Evolutionary conservation across 2,888 invertebrate genomes (phyloP).

Genomic region (Nipponacmea schrenckii): DNA sequence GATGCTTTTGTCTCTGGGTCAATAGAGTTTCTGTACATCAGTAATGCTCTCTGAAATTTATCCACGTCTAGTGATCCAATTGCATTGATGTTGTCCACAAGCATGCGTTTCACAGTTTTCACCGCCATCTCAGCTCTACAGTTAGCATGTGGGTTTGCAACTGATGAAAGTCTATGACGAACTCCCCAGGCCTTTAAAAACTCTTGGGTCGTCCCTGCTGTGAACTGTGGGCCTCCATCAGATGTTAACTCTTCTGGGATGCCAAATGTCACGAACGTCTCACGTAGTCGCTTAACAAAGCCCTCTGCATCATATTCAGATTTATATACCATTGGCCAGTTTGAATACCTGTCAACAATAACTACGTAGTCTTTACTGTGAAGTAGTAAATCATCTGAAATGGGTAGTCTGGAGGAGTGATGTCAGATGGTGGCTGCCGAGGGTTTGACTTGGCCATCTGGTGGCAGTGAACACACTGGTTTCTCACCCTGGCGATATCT

Average conservation of each 20-base stretch:
- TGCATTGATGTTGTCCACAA: slow-evolving; percentile 31
- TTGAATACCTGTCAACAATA: slow-evolving; percentile 35
- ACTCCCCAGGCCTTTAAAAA: slow-evolving; percentile 35
- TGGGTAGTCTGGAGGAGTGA: slow-evolving; percentile 28
- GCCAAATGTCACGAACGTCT: slow-evolving; percentile 36
- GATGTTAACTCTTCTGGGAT: slow-evolving; percentile 32
- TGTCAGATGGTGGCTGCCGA: slow-evolving; percentile 28
- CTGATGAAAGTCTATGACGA: slow-evolving; percentile 31
- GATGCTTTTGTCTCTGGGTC: slow-evolving; percentile 36
- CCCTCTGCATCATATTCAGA: slow-evolving; percentile 29
- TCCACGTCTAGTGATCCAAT: slow-evolving; percentile 28
- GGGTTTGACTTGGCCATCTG: slow-evolving; percentile 33
- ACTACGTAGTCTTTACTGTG: slow-evolving; percentile 31
- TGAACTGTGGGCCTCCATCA: slow-evolving; percentile 36
- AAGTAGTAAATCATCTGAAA: slow-evolving; percentile 35
- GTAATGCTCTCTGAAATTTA: slow-evolving; percentile 33
- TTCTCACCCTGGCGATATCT: slow-evolving; percentile 28
- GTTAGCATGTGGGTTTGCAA: slow-evolving; percentile 37
- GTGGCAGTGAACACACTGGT: slow-evolving; percentile 28
- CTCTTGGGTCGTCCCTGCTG: slow-evolving; percentile 27
- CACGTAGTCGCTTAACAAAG: slow-evolving; percentile 26
- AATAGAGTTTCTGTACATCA: slow-evolving; percentile 31
- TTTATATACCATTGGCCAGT: slow-evolving; percentile 32
- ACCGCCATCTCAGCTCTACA: slow-evolving; percentile 35
- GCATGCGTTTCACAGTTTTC: slow-evolving; percentile 36